Evolutionary conservation across 2,113 vertebrate genomes (phyloP).

Genomic region (Brachirus orientalis): DNA sequence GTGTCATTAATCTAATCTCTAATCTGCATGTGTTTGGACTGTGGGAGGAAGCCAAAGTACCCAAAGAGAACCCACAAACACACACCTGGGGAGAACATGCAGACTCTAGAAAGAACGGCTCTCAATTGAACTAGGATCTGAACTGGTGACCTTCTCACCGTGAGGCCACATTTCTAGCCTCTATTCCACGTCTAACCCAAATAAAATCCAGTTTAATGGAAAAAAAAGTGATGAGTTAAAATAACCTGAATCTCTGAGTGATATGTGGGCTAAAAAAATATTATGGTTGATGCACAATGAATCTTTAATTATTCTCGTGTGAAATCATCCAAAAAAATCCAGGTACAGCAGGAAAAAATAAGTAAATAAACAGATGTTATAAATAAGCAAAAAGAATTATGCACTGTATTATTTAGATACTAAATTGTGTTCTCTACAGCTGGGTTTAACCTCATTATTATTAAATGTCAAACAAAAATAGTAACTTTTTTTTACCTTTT

Average conservation of each 20-base stretch:
- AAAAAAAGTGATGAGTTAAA: background rate
- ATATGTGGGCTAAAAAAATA: conserved; percentile 51
- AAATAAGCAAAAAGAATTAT: background rate
- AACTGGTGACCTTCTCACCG: no score
- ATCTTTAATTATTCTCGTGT: conserved; percentile 57
- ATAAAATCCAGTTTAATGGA: conserved; percentile 27
- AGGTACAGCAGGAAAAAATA: conserved; percentile 6
- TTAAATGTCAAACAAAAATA: background rate
- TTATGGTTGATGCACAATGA: conserved; percentile 30
- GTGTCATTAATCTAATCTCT: no score
- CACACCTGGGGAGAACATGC: no score
- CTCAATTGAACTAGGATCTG: no score
- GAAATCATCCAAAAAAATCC: conserved; percentile 37
- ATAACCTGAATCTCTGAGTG: conserved; percentile 13
- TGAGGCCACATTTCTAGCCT: no score
- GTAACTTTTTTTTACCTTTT: background rate
- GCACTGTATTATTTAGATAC: background rate
- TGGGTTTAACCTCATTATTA: background rate
- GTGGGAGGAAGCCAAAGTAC: conserved; percentile 11
- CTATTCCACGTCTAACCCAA: no score
- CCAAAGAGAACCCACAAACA: background rate
- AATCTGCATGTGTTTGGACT: no score
- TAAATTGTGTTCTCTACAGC: no score
- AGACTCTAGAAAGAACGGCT: no score
- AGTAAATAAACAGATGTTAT: conserved; percentile 20